Percentiles rank a stretch among this genome's conserved stretches.
phyloP scores from a whole-genome alignment of 1,140 invertebrate genomes.

The Drosophila murphyi region DNA sequence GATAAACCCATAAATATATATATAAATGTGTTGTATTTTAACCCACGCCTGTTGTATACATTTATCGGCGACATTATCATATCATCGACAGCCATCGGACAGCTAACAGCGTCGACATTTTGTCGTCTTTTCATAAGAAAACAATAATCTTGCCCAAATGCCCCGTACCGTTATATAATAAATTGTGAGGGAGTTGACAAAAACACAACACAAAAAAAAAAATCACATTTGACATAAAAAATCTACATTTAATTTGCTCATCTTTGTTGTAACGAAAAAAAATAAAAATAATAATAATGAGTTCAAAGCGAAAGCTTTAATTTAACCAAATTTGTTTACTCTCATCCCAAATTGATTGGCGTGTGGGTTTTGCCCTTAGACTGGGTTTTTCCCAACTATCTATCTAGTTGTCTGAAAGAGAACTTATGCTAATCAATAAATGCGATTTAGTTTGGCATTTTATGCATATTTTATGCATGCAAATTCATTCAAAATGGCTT shows the following conservation, averaged over 20 bases:
- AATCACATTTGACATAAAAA: slow-evolving; percentile 16
- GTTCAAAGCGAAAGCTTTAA: slow-evolving; percentile 72
- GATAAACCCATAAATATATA: slow-evolving; percentile 48
- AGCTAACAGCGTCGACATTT: slow-evolving; percentile 75
- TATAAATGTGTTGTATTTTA: slow-evolving; percentile 26
- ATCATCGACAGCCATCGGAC: slow-evolving; percentile 66
- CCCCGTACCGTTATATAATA: slow-evolving; percentile 70
- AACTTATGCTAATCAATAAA: slow-evolving; percentile 67
- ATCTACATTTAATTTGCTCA: slow-evolving; percentile 59
- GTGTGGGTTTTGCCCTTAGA: slow-evolving; percentile 75
- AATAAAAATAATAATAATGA: slow-evolving; percentile 57
- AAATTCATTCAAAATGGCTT: slow-evolving; percentile 76
- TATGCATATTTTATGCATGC: slow-evolving; percentile 63
- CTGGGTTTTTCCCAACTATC: slow-evolving; percentile 12
- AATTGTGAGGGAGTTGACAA: slow-evolving; percentile 79
- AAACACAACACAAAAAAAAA: slow-evolving; percentile 22
- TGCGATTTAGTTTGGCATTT: slow-evolving; percentile 55
- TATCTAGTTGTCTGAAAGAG: slow-evolving; percentile 34
- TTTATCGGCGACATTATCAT: slow-evolving; percentile 66
- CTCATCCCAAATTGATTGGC: slow-evolving; percentile 40
- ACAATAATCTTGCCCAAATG: slow-evolving; percentile 50
- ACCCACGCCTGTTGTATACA: slow-evolving; percentile 46
- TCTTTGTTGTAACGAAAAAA: slow-evolving; percentile 46
- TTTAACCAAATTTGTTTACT: slow-evolving; percentile 12
- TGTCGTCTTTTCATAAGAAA: slow-evolving; percentile 71